phyloP scores from a whole-genome alignment of 2,797 vertebrate genomes.

The Chloroceryle amazona region DNA sequence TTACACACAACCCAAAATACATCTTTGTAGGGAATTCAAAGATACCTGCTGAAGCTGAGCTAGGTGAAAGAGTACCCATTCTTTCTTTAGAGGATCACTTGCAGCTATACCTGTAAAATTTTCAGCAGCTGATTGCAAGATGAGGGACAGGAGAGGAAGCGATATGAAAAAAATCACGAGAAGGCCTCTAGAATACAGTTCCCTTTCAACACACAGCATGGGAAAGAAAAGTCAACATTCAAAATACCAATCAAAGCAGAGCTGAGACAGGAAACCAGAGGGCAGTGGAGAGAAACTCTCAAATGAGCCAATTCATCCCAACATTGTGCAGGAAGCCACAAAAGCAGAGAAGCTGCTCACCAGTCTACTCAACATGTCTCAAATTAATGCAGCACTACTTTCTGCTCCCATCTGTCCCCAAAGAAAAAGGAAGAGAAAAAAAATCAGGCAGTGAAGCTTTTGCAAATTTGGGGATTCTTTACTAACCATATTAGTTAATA shows the following conservation, averaged over 20 bases:
- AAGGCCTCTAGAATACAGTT: background rate
- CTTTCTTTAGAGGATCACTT: background rate
- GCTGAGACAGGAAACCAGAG: background rate
- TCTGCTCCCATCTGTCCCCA: background rate
- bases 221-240: background rate
- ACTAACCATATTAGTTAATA: background rate
- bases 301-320: background rate
- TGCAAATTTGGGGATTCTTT: background rate
- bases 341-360: background rate
- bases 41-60: background rate
- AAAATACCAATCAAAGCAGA: slow-evolving; percentile 7
- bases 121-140: background rate
- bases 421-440: background rate
- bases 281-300: background rate
- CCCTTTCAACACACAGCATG: background rate
- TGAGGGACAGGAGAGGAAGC: background rate
- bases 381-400: background rate
- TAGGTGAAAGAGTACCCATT: background rate
- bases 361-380: background rate
- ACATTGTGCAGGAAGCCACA: background rate
- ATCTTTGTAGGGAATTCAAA: background rate
- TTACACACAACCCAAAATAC: background rate
- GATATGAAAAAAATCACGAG: background rate
- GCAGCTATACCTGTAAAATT: background rate
- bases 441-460: background rate